A percentile compares a stretch with the other conserved stretches of the same genome.
These are phyloP conservation scores for Odontomachus brunneus DNA, from an alignment of 1,140 invertebrate genomes.

Conservation along the genomic window DNA sequence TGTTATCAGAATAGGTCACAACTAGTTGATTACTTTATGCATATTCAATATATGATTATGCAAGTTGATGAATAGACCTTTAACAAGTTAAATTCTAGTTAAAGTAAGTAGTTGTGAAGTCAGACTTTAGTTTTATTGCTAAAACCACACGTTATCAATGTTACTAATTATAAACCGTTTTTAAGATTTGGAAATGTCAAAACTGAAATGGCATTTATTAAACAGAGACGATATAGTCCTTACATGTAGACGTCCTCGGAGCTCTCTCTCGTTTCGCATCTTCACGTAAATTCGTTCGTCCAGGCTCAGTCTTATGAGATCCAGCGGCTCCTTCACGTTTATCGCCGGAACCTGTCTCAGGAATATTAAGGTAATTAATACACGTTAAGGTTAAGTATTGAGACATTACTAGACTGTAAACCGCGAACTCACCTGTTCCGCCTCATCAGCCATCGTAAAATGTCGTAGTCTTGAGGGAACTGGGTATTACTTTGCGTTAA, in stretches of 20 bases:
- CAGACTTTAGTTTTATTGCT: too few species aligned
- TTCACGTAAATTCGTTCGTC: constrained; percentile 99
- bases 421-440: constrained; percentile 80
- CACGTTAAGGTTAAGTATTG: constrained; percentile 35
- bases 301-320: constrained; percentile 97
- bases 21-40: too few species aligned
- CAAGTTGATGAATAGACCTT: too few species aligned
- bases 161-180: too few species aligned
- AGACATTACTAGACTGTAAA: neutral
- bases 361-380: too few species aligned
- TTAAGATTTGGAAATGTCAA: neutral
- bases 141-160: too few species aligned
- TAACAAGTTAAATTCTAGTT: too few species aligned
- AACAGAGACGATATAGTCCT: constrained; percentile 76
- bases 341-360: constrained; percentile 89
- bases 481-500: neutral
- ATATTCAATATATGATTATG: too few species aligned
- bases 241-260: constrained; percentile 97
- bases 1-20: too few species aligned
- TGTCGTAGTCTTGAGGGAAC: neutral
- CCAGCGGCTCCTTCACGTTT: constrained; percentile 98
- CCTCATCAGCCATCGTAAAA: constrained; percentile 82
- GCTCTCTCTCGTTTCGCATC: constrained; percentile 98
- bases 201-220: neutral
- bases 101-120: too few species aligned